Evolutionary conservation across 2,888 invertebrate genomes (phyloP), one percentile per base, ranked within the genome.

Genomic region (Papilio demoleus): DNA sequence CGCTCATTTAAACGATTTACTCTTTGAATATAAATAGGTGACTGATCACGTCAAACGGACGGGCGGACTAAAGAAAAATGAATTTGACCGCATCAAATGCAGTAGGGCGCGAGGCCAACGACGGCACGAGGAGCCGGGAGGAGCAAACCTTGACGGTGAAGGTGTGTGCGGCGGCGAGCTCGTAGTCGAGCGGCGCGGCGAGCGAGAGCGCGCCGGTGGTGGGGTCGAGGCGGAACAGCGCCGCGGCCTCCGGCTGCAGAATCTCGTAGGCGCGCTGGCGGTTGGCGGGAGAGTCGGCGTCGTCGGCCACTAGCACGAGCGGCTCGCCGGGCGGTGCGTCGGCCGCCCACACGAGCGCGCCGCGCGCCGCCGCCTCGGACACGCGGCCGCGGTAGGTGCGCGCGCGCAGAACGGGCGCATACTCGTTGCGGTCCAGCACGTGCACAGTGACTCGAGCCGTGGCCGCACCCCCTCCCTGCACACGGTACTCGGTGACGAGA

Each of bases 181-280:
- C 98, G 85, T 96, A 96, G 89, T 99, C 98, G 72, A 98, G 93
- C 9, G 94, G 87, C 76, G 95, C 94, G 36, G 95, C 94, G 1
- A 97, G 95, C 76, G 96, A 94, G 73, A 99, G 95, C 47, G 98
- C 97, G 65, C 98, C 98, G 4, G 98, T 98, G 75, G 95, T 96
- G 59, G 97, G 94, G 87, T 98, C 97, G 71, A 98, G 95, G 81
- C 95, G 95, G 88, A 98, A 98, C 81, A 95, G 95, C 75, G 95
- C 94, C 72, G 96, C 94, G 1, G 97, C 97, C 71, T 95, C 88
- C 65, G 95, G 95, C 84, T 97, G 97, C 67, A 97, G 93, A 73
- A 99, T 96, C 82, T 96, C 96, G 88, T 96, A 99, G 77, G 96
- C 94, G 70, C 99, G 93, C 75, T 97, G 93, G 31, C 97, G 96